Base-by-base conservation (phyloP, 2,888 invertebrate species). In the Adineta ricciae region DNA sequence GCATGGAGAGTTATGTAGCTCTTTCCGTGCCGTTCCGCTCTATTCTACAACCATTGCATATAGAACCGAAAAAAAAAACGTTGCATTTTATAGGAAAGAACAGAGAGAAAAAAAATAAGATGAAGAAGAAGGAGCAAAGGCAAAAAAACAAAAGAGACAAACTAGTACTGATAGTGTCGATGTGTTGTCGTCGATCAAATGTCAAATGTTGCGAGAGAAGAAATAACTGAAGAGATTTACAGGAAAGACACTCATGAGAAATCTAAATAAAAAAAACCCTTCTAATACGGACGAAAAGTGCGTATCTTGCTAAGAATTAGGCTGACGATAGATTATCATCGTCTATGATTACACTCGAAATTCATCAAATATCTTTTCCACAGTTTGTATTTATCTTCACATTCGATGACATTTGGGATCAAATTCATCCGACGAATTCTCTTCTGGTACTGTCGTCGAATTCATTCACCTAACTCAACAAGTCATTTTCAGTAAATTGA, bases 171-270 rank as follows among this genome's bases (percentile, higher is more conserved):
- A 64, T 64, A 24, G 32, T 64, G 32, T 27, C 50, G 50, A 50
- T 64, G 32, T 64, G 64, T 36, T 64, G 64, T 64, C 64, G 64
- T 64, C 32, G 64, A 64, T 64, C 64, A 64, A 64, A 64, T 64
- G 32, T 36, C 64, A 64, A 64, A 64, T 64, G 32, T 64, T 64
- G 64, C 9, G 27, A 64, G 64, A 64, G 14, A 64, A 36, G 32
- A 1, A 36, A 64, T 64, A 64, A 64, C 3, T 27, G 64, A 64
- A 64, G 32, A 64, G 64, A 32, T 64, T 36, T 64, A 64, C 32
- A 64, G 64, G 27, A 64, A 56, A 64, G 64, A 16, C 64, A 32
- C 64, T 64, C 64, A 64, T 64, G 64, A 64, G 14, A 32, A 27
- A 64, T 64, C 32, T 16, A 64, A 32, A 16, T 0, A 64, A 32